A percentile compares a stretch with the other conserved stretches of the same genome.
Conservation (phyloP, 1,140 invertebrate genomes). For the Temnothorax nylanderi region DNA sequence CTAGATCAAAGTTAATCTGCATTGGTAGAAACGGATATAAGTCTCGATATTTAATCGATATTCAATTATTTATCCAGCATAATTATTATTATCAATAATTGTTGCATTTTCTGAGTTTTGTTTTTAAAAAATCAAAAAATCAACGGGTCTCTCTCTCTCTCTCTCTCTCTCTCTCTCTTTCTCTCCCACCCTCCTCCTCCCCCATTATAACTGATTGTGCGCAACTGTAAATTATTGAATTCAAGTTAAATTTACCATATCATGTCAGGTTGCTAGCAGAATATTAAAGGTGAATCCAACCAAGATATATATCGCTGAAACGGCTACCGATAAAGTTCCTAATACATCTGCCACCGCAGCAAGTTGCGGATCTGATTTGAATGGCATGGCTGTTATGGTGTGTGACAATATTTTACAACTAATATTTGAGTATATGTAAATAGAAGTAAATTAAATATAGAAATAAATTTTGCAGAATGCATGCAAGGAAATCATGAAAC, state of each 20-base stretch:
- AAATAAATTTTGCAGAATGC: conserved; percentile 88
- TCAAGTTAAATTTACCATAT: conserved; percentile 6
- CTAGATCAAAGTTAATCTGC: too few species aligned
- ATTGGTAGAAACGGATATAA: too few species aligned
- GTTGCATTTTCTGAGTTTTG: too few species aligned
- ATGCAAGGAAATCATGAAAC: conserved; percentile 91
- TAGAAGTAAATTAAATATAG: neutral
- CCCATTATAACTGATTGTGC: too few species aligned
- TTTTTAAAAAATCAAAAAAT: too few species aligned
- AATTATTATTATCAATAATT: too few species aligned
- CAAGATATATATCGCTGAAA: conserved; percentile 95
- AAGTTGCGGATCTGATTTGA: conserved; percentile 96
- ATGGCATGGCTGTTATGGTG: conserved; percentile 97
- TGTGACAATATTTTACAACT: conserved; percentile 80
- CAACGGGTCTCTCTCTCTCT: too few species aligned
- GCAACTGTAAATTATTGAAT: neutral
- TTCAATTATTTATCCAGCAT: too few species aligned
- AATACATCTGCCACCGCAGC: conserved; percentile 97
- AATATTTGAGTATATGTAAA: neutral
- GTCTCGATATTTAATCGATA: too few species aligned
- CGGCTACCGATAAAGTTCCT: conserved; percentile 96
- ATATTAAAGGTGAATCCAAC: conserved; percentile 90
- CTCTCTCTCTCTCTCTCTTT: too few species aligned
- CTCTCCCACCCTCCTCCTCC: too few species aligned
- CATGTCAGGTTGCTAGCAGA: conserved; percentile 88